Evolutionary conservation across 2,888 invertebrate species (phyloP), one percentile per base, ranked within the genome.

Genomic region (Rhagonycha lutea): DNA sequence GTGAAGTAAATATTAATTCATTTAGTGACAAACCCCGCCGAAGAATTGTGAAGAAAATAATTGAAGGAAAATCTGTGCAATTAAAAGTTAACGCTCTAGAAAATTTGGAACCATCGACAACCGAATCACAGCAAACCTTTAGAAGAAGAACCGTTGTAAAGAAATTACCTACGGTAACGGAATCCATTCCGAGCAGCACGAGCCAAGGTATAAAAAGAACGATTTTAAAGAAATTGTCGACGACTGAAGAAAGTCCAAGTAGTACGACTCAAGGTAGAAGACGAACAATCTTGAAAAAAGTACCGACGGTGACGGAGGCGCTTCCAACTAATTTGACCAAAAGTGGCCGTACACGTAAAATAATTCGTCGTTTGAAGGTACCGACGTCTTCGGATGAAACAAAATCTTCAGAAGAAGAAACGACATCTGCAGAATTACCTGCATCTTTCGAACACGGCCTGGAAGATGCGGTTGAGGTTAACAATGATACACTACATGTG

Each of bases 301-400:
- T 47, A 4, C 47, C 47, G 7, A n/a, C 32, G 12, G 47, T 47
- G 68, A 75, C 69, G 73, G 80, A 77, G 75, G n/a, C 32, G 32
- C 5, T 32, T 5, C 47, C 32, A 74, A 76, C 74, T 75, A 77
- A 77, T 18, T 76, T 78, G 7, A 75, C 78, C n/a, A 61, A 61
- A 7, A 74, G 71, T 73, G 78, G 78, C 18, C 82, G 83, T 61
- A 84, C 80, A 28, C 81, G 84, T 68, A 86, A 84, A 80, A 80
- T 85, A n/a, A 83, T 87, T 78, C 81, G 86, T 69, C 81, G 83
- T 32, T 76, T 85, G 60, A 81, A 83, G 47, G 47, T 47, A 74
- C 86, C 86, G 1, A 77, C 78, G 88, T 88, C n/a, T 88, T 89
- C 79, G 88, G 89, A 60, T 61, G 2, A 9, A 14, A 18, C 12